Percentiles rank a stretch among this genome's conserved stretches.
These are phyloP conservation scores for Cebus imitator DNA, from an alignment of 2,113 vertebrate genomes.

Conservation along the genomic window DNA sequence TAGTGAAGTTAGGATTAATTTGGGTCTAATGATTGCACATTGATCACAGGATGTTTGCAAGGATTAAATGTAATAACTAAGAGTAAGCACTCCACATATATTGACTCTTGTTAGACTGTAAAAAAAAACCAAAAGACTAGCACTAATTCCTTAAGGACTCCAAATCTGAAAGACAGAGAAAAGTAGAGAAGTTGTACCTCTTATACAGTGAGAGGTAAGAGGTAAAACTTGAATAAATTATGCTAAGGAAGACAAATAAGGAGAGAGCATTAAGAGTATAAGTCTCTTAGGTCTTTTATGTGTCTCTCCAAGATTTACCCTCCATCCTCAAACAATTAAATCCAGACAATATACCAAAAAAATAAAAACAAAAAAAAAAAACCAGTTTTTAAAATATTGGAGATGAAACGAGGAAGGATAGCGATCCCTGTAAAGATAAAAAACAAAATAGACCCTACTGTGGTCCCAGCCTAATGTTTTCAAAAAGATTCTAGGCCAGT, in stretches of 20 bases:
- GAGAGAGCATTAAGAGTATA: background rate
- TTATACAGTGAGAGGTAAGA: background rate
- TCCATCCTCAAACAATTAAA: background rate
- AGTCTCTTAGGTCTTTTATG: background rate
- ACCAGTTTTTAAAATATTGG: background rate
- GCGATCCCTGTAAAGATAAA: background rate
- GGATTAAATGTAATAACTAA: background rate
- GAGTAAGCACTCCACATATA: too few species aligned
- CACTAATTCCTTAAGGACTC: too few species aligned
- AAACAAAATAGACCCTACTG: background rate
- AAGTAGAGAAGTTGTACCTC: too few species aligned
- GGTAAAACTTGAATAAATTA: background rate
- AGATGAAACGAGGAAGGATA: background rate
- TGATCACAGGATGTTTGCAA: background rate
- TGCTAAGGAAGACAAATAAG: background rate
- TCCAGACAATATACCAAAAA: background rate
- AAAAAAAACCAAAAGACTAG: too few species aligned
- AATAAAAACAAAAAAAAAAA: background rate
- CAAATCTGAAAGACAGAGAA: too few species aligned
- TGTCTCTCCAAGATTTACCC: background rate
- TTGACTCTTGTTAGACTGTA: too few species aligned
- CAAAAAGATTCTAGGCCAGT: too few species aligned
- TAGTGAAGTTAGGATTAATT: background rate
- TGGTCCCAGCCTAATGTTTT: background rate
- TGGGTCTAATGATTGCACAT: background rate